Evolutionary conservation across 2,797 vertebrate species (phyloP), one percentile per base, ranked within the genome.

Genomic region (Loris lydekkerianus): DNA sequence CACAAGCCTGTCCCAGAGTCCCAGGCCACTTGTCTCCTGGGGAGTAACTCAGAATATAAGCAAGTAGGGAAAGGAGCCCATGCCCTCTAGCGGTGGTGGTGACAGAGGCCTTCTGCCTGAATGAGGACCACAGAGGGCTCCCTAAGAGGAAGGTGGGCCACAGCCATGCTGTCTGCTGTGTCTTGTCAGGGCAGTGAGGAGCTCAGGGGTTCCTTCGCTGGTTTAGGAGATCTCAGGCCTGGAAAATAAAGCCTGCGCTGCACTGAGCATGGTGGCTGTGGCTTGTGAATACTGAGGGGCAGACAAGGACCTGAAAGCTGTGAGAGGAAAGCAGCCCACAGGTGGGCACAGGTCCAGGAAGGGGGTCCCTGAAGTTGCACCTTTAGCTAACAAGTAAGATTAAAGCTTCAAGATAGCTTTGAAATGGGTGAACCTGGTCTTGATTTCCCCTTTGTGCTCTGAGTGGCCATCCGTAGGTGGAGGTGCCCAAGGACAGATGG

Each of bases 361-460:
- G 17, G 31, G 40, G 18, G 18, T 2, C 14, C 61, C 61, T 27
- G 67, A 63, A 27, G 17, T 20, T 2, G 27, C 3, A 60, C 37
- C 72, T 27, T 31, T 37, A 80, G 58, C 73, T 27, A 37, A 21
- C 58, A 65, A 40, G 23, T 6, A n/a, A 34, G 5, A 9, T 58
- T 46, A 77, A 29, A 58, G 5, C 37, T 37, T 56, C 4, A 6
- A 84, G 61, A 37, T 10, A 1, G 17, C 14, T 49, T 63, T 2
- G 31, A 34, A 17, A 37, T 40, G 18, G 70, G 63, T 29, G 31
- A 4, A 65, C 31, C 15, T 70, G 61, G 63, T 78, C 49, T 87
- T 3, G 0, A 7, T 15, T n/a, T 8, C 14, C 37, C 3, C 7
- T 69, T 60, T 18, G 21, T 15, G 8, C 53, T 6, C 49, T 58